These are phyloP conservation scores for Camponotus vicinus DNA, from an alignment of 1,140 invertebrate species.

Conservation along the genomic window DNA sequence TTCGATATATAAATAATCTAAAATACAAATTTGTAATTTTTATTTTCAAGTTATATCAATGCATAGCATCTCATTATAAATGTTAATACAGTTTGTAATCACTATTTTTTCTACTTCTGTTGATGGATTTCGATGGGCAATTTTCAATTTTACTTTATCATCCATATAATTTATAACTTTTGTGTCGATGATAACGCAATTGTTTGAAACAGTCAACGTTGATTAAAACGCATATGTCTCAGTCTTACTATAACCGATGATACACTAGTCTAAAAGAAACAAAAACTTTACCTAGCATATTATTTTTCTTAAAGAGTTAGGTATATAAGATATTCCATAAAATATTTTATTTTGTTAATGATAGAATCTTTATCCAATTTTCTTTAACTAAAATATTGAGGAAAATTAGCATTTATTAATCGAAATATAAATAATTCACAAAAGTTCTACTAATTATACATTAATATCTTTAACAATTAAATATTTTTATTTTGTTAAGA, in stretches of 20 bases:
- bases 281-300: background rate
- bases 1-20: background rate
- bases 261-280: background rate
- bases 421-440: no score
- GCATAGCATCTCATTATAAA: background rate
- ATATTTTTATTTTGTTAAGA: background rate
- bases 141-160: slow-evolving; percentile 63
- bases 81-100: slow-evolving; percentile 19
- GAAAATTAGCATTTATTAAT: no score
- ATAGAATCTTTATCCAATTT: no score
- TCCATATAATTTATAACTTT: slow-evolving; percentile 45
- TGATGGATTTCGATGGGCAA: background rate
- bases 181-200: slow-evolving; percentile 45
- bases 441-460: background rate
- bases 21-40: slow-evolving; percentile 1
- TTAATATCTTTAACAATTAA: background rate
- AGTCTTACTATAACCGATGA: background rate
- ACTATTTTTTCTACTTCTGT: slow-evolving; percentile 12
- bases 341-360: no score
- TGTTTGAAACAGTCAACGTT: background rate
- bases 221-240: background rate
- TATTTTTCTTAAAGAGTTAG: background rate
- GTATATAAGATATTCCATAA: background rate
- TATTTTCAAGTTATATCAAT: slow-evolving; percentile 8
- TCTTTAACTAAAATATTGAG: no score